A percentile compares a stretch with the other conserved stretches of the same genome.
Conservation (phyloP, 2,797 vertebrate species). For the Liasis olivaceus region DNA sequence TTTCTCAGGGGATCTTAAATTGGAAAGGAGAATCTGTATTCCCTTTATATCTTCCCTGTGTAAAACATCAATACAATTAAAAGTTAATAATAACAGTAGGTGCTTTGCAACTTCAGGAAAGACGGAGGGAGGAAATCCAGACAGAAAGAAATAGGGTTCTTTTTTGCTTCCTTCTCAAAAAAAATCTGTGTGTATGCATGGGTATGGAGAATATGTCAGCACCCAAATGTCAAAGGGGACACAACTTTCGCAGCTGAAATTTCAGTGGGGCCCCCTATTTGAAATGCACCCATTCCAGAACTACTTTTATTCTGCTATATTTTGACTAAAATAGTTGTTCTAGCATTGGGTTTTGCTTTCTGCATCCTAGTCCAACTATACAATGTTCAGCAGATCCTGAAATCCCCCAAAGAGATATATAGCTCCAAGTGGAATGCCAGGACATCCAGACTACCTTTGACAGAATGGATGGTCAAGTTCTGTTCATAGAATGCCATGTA, state of each 20-base stretch:
- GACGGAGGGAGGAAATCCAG: not conserved
- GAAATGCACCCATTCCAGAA: conserved; percentile 5
- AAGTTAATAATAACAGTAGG: not conserved
- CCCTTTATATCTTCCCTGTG: not conserved
- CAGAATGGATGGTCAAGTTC: no score
- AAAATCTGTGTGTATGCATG: not conserved
- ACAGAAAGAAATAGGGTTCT: not conserved
- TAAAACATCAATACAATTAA: not conserved
- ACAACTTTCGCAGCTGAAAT: conserved; percentile 6
- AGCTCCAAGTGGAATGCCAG: no score
- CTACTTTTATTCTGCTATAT: not conserved
- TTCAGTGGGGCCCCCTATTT: conserved; percentile 8
- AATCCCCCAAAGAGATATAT: no score
- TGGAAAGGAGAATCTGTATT: not conserved
- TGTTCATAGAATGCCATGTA: no score
- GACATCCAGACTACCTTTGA: no score
- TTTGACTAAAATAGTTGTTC: no score
- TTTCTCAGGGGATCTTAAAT: not conserved
- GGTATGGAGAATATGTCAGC: not conserved
- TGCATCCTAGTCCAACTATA: no score
- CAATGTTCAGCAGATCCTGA: no score
- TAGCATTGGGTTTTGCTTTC: no score
- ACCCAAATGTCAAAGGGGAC: not conserved
- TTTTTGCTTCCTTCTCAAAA: not conserved
- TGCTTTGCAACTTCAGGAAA: not conserved